Base-by-base conservation (phyloP, 2,888 invertebrate species). In the Crematogaster levior region DNA sequence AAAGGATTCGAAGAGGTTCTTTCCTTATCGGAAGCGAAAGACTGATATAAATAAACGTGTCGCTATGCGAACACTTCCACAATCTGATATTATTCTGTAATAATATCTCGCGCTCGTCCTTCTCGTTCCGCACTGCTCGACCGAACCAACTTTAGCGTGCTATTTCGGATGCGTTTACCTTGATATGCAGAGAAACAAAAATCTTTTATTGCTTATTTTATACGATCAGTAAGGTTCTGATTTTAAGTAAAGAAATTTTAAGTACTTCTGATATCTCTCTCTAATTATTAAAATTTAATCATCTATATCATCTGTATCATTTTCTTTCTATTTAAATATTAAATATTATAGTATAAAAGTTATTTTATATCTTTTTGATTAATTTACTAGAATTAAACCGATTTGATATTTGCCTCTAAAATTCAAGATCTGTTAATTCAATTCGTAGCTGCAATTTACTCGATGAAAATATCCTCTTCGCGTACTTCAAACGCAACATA, bases 11-110 rank as follows among this genome's bases (percentile, higher is more conserved):
- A 46, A 46, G 34, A 63, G 7, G 2, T 48, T 51, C 10, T 53
- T 30, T 43, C 6, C 7, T 43, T 61, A 60, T 21, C 15, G 15
- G 65, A 48, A 37, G 24, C 7, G 15, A 61, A 63, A 74, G 34
- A 34, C 10, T n/a, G 34, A 63, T 75, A 65, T 63, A 63, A 63
- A 75, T 75, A 75, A 65, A 75, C n/a, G 12, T n/a, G 37, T 70
- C 24, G 1, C 15, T n/a, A 40, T 10, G 27, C n/a, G n/a, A n/a
- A 18, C 58, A 58, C 27, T 40, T 73, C 21, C 60, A 60, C 7
- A 48, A 75, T 75, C 24, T 24, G 37, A 5, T 63, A 51, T 63
- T 63, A 63, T 63, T 40, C 61, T 75, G 3, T 27, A 75, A 18
- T 48, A 63, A 65, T 75, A 37, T 63, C 21, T 74, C 37, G 34